phyloP scores from a whole-genome alignment of 2,113 vertebrate genomes.

The Symphodus melops region DNA sequence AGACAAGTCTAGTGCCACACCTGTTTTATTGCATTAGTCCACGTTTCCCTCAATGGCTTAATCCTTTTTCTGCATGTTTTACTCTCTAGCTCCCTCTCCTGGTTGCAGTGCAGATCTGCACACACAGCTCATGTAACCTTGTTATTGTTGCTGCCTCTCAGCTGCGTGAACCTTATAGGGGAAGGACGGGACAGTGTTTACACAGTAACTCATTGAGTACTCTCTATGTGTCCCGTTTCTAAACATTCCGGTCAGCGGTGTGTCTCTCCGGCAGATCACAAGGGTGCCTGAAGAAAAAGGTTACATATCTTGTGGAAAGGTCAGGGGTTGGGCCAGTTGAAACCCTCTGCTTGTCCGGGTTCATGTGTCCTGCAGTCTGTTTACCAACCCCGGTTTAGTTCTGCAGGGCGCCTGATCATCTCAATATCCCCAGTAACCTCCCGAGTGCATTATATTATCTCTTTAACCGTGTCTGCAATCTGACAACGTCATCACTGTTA shows the following conservation, averaged over 20 bases:
- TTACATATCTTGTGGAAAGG: constrained; percentile 39
- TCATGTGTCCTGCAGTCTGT: constrained; percentile 52
- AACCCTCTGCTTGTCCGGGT: constrained; percentile 16
- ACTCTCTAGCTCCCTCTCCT: constrained; percentile 60
- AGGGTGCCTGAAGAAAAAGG: background rate
- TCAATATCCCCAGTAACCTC: constrained; percentile 28
- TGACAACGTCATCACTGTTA: constrained; percentile 5
- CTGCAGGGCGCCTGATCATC: constrained; percentile 29
- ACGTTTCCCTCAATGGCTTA: background rate
- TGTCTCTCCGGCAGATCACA: constrained; percentile 11
- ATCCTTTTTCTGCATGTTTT: background rate
- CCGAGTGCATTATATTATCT: constrained; percentile 52
- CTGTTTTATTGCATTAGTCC: background rate
- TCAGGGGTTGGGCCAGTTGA: constrained; percentile 53
- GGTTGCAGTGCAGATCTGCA: constrained; percentile 17
- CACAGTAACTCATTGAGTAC: constrained; percentile 17
- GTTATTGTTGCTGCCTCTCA: constrained; percentile 35
- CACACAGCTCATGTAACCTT: constrained; percentile 25
- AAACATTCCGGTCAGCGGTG: constrained; percentile 8
- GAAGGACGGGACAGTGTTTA: constrained; percentile 25
- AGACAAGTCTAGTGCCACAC: background rate
- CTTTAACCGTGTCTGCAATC: constrained; percentile 25
- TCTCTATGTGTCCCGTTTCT: constrained; percentile 20
- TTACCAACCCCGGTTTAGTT: constrained; percentile 53
- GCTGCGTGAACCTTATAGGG: constrained; percentile 45